Evolutionary conservation across 2,888 invertebrate genomes (phyloP), one percentile per base, ranked within the genome.

Genomic region (Oscheius myriophilus): DNA sequence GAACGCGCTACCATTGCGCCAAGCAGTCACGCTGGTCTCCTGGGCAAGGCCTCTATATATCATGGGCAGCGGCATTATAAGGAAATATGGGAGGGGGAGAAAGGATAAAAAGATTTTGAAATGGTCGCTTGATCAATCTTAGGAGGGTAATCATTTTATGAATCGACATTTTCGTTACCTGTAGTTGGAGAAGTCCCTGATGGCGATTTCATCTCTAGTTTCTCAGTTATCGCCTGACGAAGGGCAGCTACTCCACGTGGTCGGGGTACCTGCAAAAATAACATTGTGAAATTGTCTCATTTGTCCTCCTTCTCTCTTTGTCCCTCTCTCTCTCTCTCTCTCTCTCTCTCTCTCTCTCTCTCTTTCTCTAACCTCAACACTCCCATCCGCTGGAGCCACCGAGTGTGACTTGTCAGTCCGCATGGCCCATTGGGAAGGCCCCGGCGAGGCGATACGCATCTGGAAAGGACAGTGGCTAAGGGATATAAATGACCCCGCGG

Each of bases 1-100:
- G 78, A 78, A 78, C 78, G 78, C 78, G 78, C 78, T 78, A 78
- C 78, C 78, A 73, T 78, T 78, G 78, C 78, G 78, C 78, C 78
- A 78, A 78, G 78, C 61, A 43, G 57, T 57, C 57, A 41, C 2
- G 23, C 9, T 14, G 12, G n/a, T n/a, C n/a, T n/a, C n/a, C n/a
- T n/a, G n/a, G n/a, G n/a, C n/a, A n/a, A n/a, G n/a, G n/a, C n/a
- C n/a, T n/a, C n/a, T n/a, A n/a, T n/a, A n/a, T n/a, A n/a, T n/a
- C n/a, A n/a, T n/a, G n/a, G n/a, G n/a, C n/a, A n/a, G n/a, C n/a
- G n/a, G n/a, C n/a, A n/a, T n/a, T n/a, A n/a, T n/a, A n/a, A n/a
- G n/a, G n/a, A n/a, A n/a, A n/a, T n/a, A n/a, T n/a, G n/a, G n/a
- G n/a, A n/a, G n/a, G n/a, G n/a, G n/a, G n/a, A n/a, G n/a, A n/a